These are phyloP conservation scores for Drosophila antonietae DNA, from an alignment of 2,888 invertebrate species.

Conservation along the genomic window DNA sequence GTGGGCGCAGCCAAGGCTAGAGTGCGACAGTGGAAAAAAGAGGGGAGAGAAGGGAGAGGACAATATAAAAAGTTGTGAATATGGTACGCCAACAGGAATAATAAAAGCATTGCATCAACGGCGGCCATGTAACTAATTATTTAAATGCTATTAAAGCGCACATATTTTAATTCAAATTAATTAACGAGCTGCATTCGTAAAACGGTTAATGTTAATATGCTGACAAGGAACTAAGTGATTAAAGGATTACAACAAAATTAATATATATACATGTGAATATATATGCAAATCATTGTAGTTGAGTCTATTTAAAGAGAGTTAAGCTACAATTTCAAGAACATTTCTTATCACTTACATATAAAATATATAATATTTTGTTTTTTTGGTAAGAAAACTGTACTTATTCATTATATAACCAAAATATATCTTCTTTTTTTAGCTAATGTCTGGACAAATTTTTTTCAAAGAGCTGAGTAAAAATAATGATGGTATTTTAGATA, in stretches of 20 bases:
- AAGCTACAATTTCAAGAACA: neutral
- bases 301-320: neutral
- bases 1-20: neutral
- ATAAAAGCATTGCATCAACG: constrained; percentile 33
- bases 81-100: constrained; percentile 22
- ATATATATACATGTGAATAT: neutral
- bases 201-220: constrained; percentile 40
- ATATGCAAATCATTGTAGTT: neutral
- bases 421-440: neutral
- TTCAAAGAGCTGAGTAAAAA: neutral
- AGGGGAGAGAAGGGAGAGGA: neutral
- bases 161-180: constrained; percentile 69
- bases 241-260: constrained; percentile 13
- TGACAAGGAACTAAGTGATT: constrained; percentile 26
- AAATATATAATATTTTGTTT: neutral
- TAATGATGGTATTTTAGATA: neutral
- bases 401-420: constrained; percentile 34
- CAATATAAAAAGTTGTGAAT: neutral
- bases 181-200: constrained; percentile 52
- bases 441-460: too few relatives aligned
- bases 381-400: constrained; percentile 16
- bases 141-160: constrained; percentile 62
- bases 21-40: neutral
- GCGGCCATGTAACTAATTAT: constrained; percentile 66
- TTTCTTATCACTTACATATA: neutral